Evolutionary conservation across 2,797 vertebrate species (phyloP), one percentile per base, ranked within the genome.

Genomic region (Sebastes reedi): DNA sequence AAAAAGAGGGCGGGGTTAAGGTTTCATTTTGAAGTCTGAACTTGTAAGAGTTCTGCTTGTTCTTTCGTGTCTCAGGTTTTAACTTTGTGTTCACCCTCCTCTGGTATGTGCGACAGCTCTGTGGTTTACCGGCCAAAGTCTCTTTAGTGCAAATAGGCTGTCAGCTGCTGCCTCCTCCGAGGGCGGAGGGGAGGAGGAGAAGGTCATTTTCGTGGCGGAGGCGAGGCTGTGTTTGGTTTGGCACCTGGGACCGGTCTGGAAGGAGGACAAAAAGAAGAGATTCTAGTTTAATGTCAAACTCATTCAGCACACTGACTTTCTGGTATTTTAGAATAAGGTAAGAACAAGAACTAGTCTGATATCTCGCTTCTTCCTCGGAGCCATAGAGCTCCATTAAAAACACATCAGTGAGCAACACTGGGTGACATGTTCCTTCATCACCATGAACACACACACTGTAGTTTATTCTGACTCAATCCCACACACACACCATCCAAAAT

Each of bases 61-160:
- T 84, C 82, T 83, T 77, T 77, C 61, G 64, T 83, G 85, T 87
- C 87, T 85, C 76, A 32, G 83, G 77, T 83, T 83, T 78, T 24
- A 72, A 70, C 72, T 82, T 74, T 76, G 77, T 61, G 72, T 80
- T 56, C 3, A 58, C 75, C 80, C 77, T 85, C 70, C 66, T 81
- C 64, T 72, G 67, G 66, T 46, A 4, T 59, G 71, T 71, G 78
- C 67, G 79, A 87, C 84, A 86, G 73, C 83, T 78, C 79, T 46
- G 79, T 76, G 68, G 84, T 90, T 87, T 59, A 82, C 80, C 87
- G 80, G 83, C 87, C 79, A 82, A 89, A 90, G 91, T 93, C 91
- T 92, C 89, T 95, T 91, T 96, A 96, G 96, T 96, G 95, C 95
- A 96, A 96, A 96, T 95, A 91, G 92, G 91, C 91, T 92, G 88